Base-by-base conservation (phyloP, 2,113 vertebrate genomes). In the Eretmochelys imbricata region DNA sequence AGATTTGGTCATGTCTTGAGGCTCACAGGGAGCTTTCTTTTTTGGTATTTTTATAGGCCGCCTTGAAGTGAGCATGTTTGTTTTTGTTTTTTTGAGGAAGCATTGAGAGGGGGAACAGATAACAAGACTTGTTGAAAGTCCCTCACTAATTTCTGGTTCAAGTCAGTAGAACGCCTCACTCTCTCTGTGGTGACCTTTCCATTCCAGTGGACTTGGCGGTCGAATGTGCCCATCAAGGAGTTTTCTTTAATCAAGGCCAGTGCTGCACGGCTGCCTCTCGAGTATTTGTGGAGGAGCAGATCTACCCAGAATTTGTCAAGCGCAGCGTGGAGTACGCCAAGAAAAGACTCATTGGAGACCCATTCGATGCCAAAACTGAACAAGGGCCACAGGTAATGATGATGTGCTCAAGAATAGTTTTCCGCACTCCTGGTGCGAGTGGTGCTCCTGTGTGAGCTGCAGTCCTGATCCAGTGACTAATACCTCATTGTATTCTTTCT, bases 221-320 rank as follows among this genome's bases (percentile, higher is more conserved):
- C 92, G 98, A 99, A 94, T 99, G 99, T 83, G 98, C 98, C 89
- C 99, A 99, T 91, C 99, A 99, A 96, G 99, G 99, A 2, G 99
- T 99, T 24, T 99, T 99, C 97, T 99, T 99, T 96, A 99, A 99
- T 95, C 99, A 99, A 97, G 99, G 99, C 88, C 99, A 99, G 96
- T 99, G 99, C 97, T 99, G 99, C 98, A 99, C 99, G 0, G 99
- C 99, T 0, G 99, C 99, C 35, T 99, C 99, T 0, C 98, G 99
- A 0, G 98, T 99, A 59, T 99, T 99, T 24, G 99, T 99, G 96
- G 98, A 99, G 90, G 99, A 99, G 91, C 97, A 97, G 75, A 96
- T 99, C 42, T 99, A 99, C 35, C 96, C 98, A 0, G 99, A 99
- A 98, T 99, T 99, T 13, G 99, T 99, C 93, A 97, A 93, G 83